A percentile compares a stretch with the other conserved stretches of the same genome.
Evolutionary conservation across 2,113 vertebrate species (phyloP).

Genomic region (Mormyrus iriodes): DNA sequence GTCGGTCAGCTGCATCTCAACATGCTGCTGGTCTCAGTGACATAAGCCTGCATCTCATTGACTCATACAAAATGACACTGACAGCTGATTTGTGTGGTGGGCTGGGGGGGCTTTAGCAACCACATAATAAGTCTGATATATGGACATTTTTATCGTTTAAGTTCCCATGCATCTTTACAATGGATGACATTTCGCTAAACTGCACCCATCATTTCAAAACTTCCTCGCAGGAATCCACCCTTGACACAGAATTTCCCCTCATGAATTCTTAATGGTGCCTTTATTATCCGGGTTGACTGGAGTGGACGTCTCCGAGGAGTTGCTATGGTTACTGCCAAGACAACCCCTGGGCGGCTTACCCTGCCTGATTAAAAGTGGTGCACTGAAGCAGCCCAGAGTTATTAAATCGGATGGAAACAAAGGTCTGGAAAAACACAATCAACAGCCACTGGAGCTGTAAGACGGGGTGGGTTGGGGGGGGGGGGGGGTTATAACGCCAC

Average conservation of each 20-base stretch:
- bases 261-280: slow-evolving; percentile 20
- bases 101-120: not conserved
- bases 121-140: not conserved
- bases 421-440: not conserved
- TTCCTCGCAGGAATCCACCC: not conserved
- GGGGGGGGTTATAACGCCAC: not conserved
- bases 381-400: not conserved
- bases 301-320: slow-evolving; percentile 8
- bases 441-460: not conserved
- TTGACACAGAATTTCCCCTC: slow-evolving; percentile 15
- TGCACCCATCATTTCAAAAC: not conserved
- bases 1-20: not conserved
- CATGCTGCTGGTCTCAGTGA: not conserved
- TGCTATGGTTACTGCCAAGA: slow-evolving; percentile 17
- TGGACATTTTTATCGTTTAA: not conserved
- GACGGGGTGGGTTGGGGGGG: not conserved
- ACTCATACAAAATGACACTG: not conserved
- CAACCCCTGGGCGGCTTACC: not conserved
- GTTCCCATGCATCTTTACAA: not conserved
- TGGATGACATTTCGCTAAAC: not conserved
- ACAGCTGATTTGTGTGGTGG: not conserved
- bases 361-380: slow-evolving; percentile 18
- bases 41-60: not conserved
- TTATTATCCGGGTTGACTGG: slow-evolving; percentile 14
- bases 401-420: slow-evolving; percentile 10